Evolutionary conservation across 1,140 invertebrate species (phyloP).

Genomic region (Harlomillsia oculata): DNA sequence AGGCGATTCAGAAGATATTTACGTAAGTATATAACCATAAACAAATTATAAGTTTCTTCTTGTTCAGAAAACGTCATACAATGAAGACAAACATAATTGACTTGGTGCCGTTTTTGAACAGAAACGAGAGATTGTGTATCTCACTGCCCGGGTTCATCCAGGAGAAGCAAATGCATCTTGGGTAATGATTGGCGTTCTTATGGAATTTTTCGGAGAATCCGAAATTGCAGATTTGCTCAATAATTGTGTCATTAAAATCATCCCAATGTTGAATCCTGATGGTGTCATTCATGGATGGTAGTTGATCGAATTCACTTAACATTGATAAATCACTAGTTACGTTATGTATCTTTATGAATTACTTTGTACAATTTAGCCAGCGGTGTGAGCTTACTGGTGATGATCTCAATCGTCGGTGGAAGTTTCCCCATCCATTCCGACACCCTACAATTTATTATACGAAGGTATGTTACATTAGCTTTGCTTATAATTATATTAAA

Average conservation of each 20-base stretch:
- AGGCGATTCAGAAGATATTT: neutral
- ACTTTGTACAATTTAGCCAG: conserved; percentile 54
- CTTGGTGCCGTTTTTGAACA: conserved; percentile 34
- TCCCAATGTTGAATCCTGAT: conserved; percentile 80
- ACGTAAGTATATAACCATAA: neutral
- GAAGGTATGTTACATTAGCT: conserved; percentile 49
- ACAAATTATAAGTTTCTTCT: neutral
- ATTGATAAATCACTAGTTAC: no score
- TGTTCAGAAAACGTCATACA: neutral
- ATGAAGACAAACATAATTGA: neutral
- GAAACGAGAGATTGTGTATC: conserved; percentile 60
- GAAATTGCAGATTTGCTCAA: conserved; percentile 53
- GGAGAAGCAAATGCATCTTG: conserved; percentile 81
- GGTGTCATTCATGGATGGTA: conserved; percentile 81
- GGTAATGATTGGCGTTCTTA: conserved; percentile 74
- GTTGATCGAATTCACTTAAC: conserved; percentile 45
- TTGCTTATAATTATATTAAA: no score
- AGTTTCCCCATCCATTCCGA: conserved; percentile 56
- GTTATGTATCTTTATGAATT: no score
- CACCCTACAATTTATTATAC: conserved; percentile 76
- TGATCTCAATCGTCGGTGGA: conserved; percentile 72
- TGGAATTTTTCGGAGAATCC: conserved; percentile 53
- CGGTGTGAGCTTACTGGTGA: conserved; percentile 69
- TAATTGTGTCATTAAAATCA: conserved; percentile 71
- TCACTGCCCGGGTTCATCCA: conserved; percentile 75